Evolutionary conservation across 2,797 vertebrate genomes (phyloP), one percentile per base, ranked within the genome.

Genomic region (Tinamus major): DNA sequence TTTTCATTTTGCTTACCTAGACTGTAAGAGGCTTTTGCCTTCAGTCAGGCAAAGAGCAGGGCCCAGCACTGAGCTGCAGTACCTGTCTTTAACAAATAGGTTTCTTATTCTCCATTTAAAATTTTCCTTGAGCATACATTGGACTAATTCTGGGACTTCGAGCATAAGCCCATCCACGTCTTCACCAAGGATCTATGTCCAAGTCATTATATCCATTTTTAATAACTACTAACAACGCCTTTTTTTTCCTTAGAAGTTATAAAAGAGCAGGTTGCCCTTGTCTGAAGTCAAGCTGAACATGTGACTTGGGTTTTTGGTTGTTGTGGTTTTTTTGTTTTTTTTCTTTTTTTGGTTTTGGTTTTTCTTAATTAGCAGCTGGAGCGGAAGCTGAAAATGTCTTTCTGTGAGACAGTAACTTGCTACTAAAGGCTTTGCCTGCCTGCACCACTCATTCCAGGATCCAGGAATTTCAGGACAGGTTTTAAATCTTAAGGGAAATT

Each of bases 401-500:
- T 97, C 98, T 98, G 97, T 98, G 98, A 98, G 97, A 97, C 97
- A 97, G 97, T 98, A 98, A 98, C 98, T 98, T 98, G 98, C 98
- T 98, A 98, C 98, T 98, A 97, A 97, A 97, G 97, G 96, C 98
- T 97, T 97, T 97, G 93, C 97, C 61, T 94, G 96, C 96, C 93
- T 96, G 97, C 97, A 98, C 97, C 97, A 94, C 96, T 98, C 97
- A 98, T 98, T 98, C 98, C 97, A 97, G 97, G 97, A 97, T 97
- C 94, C 85, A 96, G 94, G 97, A 96, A 96, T 96, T 96, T 93
- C 77, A 95, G 88, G 82, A 81, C 83, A 92, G 63, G 79, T 69
- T 92, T 81, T 78, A 76, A 94, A 88, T 72, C 17, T 17, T 68
- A 85, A 81, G 90, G 62, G 70, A 92, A 95, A 92, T 75, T 68